Base-by-base conservation (phyloP, 1,140 invertebrate genomes). In the Scylla paramamosain region DNA sequence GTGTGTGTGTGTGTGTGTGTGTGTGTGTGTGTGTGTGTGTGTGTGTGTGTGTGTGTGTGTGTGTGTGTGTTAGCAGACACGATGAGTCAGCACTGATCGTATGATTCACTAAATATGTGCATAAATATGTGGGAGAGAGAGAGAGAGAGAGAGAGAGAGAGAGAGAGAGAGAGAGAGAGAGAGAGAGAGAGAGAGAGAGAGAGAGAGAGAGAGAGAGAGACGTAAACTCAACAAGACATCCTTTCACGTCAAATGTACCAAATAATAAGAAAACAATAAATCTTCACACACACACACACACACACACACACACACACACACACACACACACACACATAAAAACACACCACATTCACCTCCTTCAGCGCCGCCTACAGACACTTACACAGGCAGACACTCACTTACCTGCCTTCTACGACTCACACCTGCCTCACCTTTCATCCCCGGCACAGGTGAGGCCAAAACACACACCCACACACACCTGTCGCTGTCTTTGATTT, bases 261-360 rank as follows among this genome's bases (percentile, higher is more conserved):
- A 39, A 39, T 39, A 39, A 39, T 2, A 39, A 2, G 6, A 39
- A 39, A 1, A 39, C 39, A 39, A 59, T 8, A 59, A 0, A 59
- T n/a, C 48, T 8, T 45, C 89, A 45, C 46, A 91, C 89, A 91
- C 89, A 91, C 89, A 91, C 89, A 91, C 89, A 91, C 89, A 91
- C 89, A 91, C 89, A 91, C 89, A 91, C 89, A 92, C 91, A 92
- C 91, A 77, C 52, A 92, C 52, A 92, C 91, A 83, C 46, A 91
- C 32, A 48, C 46, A 91, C 89, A 91, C 89, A 91, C 89, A 91
- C 46, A 91, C 32, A 91, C 46, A 91, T 45, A 91, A 45, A 91
- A 45, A 91, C 89, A 91, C 89, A 91, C 46, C 89, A 91, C 89
- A 91, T 25, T 14, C 10, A 59, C 52, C 52, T 59, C 10, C 52